These are phyloP conservation scores for Drepana falcataria DNA, from an alignment of 2,888 invertebrate species.

Conservation along the genomic window DNA sequence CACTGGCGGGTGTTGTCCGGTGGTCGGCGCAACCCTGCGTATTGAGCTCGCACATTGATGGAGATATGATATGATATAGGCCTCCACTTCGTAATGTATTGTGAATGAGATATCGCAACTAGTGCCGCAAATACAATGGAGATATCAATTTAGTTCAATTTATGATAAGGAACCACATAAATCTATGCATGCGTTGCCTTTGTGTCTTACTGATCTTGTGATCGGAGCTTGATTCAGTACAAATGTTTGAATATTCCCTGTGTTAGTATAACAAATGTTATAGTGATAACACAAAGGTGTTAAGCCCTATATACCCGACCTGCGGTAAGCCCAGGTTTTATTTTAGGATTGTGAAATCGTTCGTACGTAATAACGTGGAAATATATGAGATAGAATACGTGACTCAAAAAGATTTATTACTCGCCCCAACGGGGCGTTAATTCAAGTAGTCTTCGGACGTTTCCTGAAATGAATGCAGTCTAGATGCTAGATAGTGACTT, in stretches of 20 bases:
- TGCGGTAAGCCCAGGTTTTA: background rate
- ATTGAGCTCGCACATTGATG: background rate
- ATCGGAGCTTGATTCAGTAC: background rate
- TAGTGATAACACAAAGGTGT: too few relatives aligned
- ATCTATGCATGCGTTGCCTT: background rate
- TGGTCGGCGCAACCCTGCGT: background rate
- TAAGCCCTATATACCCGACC: too few relatives aligned
- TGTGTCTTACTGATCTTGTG: background rate
- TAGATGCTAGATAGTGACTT: constrained; percentile 22
- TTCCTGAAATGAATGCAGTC: constrained; percentile 40
- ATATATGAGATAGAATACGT: constrained; percentile 54
- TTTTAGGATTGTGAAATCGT: constrained; percentile 25
- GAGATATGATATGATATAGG: constrained; percentile 1
- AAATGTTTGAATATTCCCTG: background rate
- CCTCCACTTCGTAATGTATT: background rate
- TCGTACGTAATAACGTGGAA: constrained; percentile 36
- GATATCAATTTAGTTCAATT: background rate
- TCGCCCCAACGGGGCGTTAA: constrained; percentile 39
- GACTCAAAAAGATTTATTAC: constrained; percentile 52
- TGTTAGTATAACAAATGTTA: background rate
- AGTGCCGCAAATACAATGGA: background rate
- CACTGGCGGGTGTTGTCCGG: constrained; percentile 12
- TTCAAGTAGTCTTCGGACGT: constrained; percentile 41
- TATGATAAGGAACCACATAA: background rate
- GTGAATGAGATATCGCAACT: background rate